Evolutionary conservation across 2,888 invertebrate species (phyloP).

Genomic region (Diabrotica balteata): DNA sequence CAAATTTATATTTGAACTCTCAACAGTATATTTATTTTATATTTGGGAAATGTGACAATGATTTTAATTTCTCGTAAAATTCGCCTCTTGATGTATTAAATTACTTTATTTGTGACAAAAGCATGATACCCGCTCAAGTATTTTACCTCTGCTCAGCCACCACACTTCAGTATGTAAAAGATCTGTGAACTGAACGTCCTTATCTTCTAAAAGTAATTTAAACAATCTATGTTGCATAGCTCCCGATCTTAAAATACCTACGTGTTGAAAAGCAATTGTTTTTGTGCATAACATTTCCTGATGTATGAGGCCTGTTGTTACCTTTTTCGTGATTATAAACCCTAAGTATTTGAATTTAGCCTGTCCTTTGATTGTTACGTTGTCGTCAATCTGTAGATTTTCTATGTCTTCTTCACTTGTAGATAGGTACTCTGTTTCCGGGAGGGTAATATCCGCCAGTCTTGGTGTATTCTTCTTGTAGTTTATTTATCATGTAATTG

Average conservation of each 20-base stretch:
- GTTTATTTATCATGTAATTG: too few species aligned
- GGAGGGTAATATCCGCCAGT: too few species aligned
- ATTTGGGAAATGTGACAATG: constrained; percentile 17
- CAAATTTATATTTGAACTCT: constrained; percentile 13
- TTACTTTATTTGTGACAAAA: constrained; percentile 18
- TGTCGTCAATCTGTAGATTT: too few species aligned
- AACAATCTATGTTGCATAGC: background rate
- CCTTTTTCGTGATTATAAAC: too few species aligned
- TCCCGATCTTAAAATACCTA: constrained; percentile 1
- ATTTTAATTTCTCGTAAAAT: constrained; percentile 19
- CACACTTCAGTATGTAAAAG: background rate
- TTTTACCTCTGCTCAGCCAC: too few species aligned
- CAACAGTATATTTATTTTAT: constrained; percentile 17
- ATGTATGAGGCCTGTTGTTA: constrained; percentile 21
- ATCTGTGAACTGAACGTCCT: constrained; percentile 1
- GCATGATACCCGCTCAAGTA: constrained; percentile 4
- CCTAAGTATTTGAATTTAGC: too few species aligned
- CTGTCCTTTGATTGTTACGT: too few species aligned
- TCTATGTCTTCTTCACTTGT: too few species aligned
- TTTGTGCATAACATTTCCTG: constrained; percentile 22
- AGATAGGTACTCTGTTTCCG: too few species aligned
- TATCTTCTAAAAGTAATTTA: constrained; percentile 2
- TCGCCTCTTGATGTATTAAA: constrained; percentile 29
- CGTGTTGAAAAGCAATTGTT: constrained; percentile 3
- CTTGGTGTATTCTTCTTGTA: too few species aligned